Evolutionary conservation across 2,113 vertebrate species (phyloP).

Genomic region (Coturnix japonica): DNA sequence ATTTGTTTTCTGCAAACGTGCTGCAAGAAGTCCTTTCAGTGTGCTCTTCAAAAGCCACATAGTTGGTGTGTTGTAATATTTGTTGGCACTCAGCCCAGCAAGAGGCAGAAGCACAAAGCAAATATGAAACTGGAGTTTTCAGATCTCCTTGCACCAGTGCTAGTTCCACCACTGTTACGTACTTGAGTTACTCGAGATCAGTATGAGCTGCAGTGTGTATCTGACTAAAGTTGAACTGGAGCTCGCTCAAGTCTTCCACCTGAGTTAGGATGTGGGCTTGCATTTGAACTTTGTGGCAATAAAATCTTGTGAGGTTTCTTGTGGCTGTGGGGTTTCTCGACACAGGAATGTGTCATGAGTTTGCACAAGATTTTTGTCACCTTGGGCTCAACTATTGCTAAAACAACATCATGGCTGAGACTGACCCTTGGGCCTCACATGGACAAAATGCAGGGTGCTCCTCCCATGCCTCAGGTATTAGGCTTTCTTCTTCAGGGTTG

Average conservation of each 20-base stretch:
- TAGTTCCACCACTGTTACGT: neutral
- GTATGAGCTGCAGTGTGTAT: neutral
- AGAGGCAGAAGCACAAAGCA: neutral
- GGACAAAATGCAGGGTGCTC: rapidly evolving
- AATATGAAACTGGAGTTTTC: neutral
- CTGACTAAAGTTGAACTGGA: neutral
- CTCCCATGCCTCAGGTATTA: neutral
- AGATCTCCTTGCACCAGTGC: neutral
- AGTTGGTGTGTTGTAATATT: rapidly evolving
- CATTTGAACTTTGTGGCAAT: neutral
- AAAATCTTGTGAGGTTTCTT: neutral
- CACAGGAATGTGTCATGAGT: neutral
- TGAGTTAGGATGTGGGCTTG: neutral
- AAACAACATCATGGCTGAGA: neutral
- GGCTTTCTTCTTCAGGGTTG: neutral
- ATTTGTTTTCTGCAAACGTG: neutral
- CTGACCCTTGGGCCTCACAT: neutral
- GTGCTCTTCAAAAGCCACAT: neutral
- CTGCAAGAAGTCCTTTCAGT: neutral
- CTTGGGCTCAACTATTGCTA: neutral
- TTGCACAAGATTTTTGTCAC: neutral
- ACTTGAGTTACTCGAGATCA: neutral
- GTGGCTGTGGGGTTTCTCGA: neutral
- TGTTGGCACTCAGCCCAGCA: neutral
- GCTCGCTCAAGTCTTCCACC: neutral